These are phyloP conservation scores for Ctenodactylus gundi DNA, from an alignment of 2,113 vertebrate genomes.

Conservation along the genomic window DNA sequence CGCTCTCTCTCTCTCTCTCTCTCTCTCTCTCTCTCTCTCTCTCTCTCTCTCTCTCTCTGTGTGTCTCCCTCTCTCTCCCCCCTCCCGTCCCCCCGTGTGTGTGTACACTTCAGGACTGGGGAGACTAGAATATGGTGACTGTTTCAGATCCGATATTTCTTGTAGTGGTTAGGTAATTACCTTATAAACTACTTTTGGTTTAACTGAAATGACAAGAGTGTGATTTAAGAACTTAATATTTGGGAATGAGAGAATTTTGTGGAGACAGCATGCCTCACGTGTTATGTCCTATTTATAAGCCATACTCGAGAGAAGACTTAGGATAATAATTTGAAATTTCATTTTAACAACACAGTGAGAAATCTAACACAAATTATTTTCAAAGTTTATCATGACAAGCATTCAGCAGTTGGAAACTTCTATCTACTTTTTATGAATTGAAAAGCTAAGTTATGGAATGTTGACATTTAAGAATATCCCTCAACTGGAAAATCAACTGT, in stretches of 20 bases:
- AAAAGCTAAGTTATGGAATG: background rate
- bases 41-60: no score
- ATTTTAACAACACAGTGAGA: background rate
- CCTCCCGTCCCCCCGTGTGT: no score
- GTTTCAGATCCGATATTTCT: conserved; percentile 18
- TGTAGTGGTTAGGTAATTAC: background rate
- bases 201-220: background rate
- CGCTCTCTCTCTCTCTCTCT: no score
- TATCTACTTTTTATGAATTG: background rate
- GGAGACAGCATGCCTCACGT: background rate
- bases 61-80: no score
- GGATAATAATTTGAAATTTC: background rate
- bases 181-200: conserved; percentile 21
- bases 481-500: background rate
- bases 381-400: background rate
- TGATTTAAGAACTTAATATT: conserved; percentile 6
- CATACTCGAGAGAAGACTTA: background rate
- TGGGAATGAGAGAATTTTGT: background rate
- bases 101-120: background rate
- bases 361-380: background rate
- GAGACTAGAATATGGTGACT: background rate
- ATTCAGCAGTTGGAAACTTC: background rate
- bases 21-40: no score
- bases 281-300: background rate
- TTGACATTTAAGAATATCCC: background rate